A percentile compares a stretch with the other conserved stretches of the same genome.
phyloP scores from a whole-genome alignment of 1,140 invertebrate genomes.

The Gonatopus flavifemur region DNA sequence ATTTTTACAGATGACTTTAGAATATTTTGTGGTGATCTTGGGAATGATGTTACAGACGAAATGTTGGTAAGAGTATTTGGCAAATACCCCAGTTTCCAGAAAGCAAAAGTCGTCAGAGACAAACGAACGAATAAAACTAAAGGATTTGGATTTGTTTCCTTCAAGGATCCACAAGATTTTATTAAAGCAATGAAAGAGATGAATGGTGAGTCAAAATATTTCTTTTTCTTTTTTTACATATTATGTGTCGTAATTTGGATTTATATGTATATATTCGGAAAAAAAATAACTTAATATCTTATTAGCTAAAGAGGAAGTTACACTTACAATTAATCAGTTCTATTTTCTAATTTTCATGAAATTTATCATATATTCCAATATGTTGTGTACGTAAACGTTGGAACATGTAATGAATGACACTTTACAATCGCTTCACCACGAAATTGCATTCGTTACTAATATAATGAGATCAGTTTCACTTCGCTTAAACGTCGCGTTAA shows the following conservation, averaged over 20 bases:
- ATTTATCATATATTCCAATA: too few species aligned
- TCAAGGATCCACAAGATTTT: slow-evolving; percentile 97
- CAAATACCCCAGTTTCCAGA: slow-evolving; percentile 92
- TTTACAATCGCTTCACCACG: too few species aligned
- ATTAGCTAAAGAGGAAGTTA: not conserved
- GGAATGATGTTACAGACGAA: slow-evolving; percentile 99
- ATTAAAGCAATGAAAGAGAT: slow-evolving; percentile 98
- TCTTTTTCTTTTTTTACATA: slow-evolving; percentile 6
- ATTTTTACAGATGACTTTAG: slow-evolving; percentile 84
- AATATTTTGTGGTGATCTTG: slow-evolving; percentile 98
- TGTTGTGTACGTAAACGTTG: too few species aligned
- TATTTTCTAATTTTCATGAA: not conserved
- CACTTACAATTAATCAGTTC: not conserved
- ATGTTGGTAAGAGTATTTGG: slow-evolving; percentile 90
- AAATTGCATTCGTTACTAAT: too few species aligned
- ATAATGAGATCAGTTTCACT: slow-evolving; percentile 17
- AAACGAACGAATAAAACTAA: slow-evolving; percentile 97
- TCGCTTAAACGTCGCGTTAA: not conserved
- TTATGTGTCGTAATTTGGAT: not conserved
- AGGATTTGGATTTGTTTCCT: slow-evolving; percentile 98
- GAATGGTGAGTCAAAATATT: slow-evolving; percentile 72
- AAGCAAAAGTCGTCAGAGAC: slow-evolving; percentile 94
- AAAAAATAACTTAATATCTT: not conserved
- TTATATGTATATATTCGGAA: not conserved
- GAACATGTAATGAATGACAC: too few species aligned